Percentiles rank a stretch among this genome's conserved stretches.
phyloP scores from a whole-genome alignment of 2,113 vertebrate genomes.

The Pycnonotus jocosus region DNA sequence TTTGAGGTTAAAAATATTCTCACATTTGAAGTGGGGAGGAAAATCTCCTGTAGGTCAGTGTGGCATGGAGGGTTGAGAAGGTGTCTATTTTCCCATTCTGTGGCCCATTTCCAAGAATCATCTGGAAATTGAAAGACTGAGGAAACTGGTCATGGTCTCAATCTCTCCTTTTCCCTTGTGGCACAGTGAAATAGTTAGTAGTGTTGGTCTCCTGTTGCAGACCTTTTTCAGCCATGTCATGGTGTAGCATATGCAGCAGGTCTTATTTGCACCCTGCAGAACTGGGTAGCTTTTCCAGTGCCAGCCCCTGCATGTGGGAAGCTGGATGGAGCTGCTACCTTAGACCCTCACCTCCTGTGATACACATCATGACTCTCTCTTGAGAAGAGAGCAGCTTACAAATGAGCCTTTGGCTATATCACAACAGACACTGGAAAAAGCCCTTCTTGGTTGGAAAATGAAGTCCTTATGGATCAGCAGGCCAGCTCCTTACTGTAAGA shows the following conservation, averaged over 20 bases:
- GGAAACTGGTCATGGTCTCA: neutral
- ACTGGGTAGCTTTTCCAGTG: neutral
- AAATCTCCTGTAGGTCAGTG: neutral
- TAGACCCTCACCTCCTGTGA: neutral
- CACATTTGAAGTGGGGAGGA: neutral
- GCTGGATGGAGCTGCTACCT: neutral
- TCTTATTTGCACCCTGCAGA: neutral
- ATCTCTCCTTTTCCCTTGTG: neutral
- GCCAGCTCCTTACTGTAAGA: neutral
- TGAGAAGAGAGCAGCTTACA: neutral
- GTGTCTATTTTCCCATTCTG: neutral
- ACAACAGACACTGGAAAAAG: neutral
- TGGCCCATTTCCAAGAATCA: neutral
- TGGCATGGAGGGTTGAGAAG: neutral
- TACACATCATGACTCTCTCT: neutral
- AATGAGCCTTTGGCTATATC: neutral
- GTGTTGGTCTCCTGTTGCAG: neutral
- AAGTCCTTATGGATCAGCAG: neutral
- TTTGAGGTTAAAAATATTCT: neutral
- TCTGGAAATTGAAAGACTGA: neutral
- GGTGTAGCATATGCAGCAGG: neutral
- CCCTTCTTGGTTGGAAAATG: neutral
- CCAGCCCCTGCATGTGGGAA: neutral
- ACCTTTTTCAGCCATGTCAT: accelerated
- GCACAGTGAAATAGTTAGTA: neutral